phyloP scores from a whole-genome alignment of 2,113 vertebrate species.

The Siniperca knerii region DNA sequence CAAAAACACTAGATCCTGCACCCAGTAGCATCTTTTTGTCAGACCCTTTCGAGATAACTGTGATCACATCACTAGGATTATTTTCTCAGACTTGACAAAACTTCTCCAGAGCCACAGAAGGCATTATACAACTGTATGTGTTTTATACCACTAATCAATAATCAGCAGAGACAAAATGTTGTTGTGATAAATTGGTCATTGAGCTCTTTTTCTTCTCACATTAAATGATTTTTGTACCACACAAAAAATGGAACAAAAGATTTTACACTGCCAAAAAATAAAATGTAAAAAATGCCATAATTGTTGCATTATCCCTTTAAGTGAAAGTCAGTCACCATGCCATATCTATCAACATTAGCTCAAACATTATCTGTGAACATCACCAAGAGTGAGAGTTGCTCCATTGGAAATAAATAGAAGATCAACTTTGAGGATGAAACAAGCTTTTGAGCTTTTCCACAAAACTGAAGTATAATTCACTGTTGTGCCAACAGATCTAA shows the following conservation, averaged over 20 bases:
- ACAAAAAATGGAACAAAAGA: neutral
- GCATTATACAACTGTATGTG: neutral
- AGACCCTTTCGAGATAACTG: neutral
- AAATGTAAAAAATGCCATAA: neutral
- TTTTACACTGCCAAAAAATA: neutral
- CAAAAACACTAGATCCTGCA: neutral
- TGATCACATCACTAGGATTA: neutral
- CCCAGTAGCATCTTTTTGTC: neutral
- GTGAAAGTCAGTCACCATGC: neutral
- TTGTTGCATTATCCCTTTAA: neutral
- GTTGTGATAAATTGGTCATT: conserved; percentile 1
- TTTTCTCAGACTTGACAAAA: neutral
- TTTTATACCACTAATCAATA: neutral
- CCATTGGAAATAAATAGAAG: conserved; percentile 39
- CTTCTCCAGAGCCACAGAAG: neutral
- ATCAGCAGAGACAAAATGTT: neutral
- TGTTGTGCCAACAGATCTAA: conserved; percentile 54
- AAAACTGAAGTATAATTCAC: conserved; percentile 44
- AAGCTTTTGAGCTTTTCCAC: conserved; percentile 54
- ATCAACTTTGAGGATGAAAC: conserved; percentile 38
- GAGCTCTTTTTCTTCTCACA: neutral
- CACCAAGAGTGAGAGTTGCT: neutral
- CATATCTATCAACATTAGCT: neutral
- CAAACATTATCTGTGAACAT: conserved; percentile 18
- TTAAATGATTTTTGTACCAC: neutral